These are phyloP conservation scores for Merodon equestris DNA, from an alignment of 2,888 invertebrate species.

Conservation along the genomic window DNA sequence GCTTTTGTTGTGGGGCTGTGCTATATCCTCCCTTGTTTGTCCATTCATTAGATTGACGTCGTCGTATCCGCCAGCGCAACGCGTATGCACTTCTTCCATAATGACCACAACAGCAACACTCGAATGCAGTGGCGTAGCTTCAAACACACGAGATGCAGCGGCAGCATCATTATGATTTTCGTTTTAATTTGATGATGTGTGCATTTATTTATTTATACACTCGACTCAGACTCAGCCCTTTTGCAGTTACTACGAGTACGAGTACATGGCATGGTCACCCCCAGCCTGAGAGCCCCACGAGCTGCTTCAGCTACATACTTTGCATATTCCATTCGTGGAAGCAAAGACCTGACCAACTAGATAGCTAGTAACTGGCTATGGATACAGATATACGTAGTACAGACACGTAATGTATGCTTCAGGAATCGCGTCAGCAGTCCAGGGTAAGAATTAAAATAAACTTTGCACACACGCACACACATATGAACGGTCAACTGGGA, in stretches of 20 bases:
- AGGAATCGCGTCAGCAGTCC: constrained; percentile 5
- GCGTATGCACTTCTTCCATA: not conserved
- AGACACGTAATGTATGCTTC: too few relatives aligned
- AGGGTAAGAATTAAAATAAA: constrained; percentile 45
- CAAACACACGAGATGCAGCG: constrained; percentile 9
- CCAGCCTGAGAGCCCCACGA: too few relatives aligned
- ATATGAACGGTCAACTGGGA: not conserved
- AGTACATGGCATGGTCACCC: too few relatives aligned
- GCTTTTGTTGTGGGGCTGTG: constrained; percentile 29
- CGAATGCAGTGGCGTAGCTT: not conserved
- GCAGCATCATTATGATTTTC: constrained; percentile 38
- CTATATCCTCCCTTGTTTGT: constrained; percentile 26
- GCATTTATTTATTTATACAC: constrained; percentile 7
- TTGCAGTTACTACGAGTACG: too few relatives aligned
- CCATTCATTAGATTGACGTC: constrained; percentile 33
- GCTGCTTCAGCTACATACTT: constrained; percentile 12
- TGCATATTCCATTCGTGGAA: constrained; percentile 49
- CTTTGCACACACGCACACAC: constrained; percentile 27
- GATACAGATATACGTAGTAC: not conserved
- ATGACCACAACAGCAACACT: not conserved
- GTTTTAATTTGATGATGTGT: constrained; percentile 40
- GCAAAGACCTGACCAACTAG: constrained; percentile 20
- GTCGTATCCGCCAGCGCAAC: constrained; percentile 25
- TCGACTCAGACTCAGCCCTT: not conserved
- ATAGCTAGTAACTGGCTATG: not conserved